Conservation (phyloP, 2,888 invertebrate species). For the Leptinotarsa haldemani region DNA sequence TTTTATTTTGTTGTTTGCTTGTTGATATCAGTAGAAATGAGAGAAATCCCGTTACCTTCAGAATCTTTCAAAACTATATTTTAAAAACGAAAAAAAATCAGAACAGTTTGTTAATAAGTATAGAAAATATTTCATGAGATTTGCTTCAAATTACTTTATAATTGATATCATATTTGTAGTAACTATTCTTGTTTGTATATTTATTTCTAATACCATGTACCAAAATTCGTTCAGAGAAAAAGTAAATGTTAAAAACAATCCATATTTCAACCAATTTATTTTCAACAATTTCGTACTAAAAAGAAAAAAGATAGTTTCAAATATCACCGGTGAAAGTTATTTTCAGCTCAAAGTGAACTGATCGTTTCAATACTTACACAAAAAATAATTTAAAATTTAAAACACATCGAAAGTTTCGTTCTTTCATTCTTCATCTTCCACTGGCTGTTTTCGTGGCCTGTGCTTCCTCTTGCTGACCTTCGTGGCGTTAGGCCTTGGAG, state of each 20-base stretch:
- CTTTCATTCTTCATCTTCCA: conserved; percentile 28
- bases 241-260: background rate
- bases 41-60: no score
- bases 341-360: background rate
- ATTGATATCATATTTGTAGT: no score
- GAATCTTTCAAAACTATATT: no score
- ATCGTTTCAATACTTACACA: background rate
- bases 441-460: conserved; percentile 45
- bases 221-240: background rate
- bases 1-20: no score
- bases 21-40: no score
- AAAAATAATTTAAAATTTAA: conserved; percentile 16
- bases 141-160: no score
- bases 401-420: background rate
- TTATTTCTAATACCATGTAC: no score
- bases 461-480: conserved; percentile 68
- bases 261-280: background rate
- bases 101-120: no score
- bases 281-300: background rate
- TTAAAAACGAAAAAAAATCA: no score
- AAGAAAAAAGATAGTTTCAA: background rate
- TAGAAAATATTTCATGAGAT: no score
- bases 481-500: conserved; percentile 71
- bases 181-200: no score
- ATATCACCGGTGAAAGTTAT: background rate